Conservation (phyloP, 1,140 invertebrate genomes). For the Sinonovacula constricta region DNA sequence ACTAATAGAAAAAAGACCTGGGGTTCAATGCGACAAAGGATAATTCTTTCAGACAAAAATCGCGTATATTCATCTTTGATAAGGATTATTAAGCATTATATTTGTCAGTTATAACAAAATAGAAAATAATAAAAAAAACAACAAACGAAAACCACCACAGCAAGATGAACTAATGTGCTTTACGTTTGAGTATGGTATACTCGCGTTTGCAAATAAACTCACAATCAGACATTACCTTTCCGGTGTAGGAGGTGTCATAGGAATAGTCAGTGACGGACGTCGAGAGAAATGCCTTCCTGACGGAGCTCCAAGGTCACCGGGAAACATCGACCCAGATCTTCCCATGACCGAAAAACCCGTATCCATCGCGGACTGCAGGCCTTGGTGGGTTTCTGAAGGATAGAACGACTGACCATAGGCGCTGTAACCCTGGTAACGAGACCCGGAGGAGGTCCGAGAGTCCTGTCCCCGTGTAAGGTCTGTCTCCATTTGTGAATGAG, state of each 20-base stretch:
- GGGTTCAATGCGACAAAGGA: no score
- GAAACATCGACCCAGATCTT: constrained; percentile 26
- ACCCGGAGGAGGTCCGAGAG: constrained; percentile 24
- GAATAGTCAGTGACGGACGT: constrained; percentile 70
- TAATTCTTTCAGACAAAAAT: no score
- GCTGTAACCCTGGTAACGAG: constrained; percentile 49
- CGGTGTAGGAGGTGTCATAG: constrained; percentile 63
- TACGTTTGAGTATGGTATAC: no score
- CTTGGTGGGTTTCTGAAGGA: constrained; percentile 52
- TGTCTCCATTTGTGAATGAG: constrained; percentile 7
- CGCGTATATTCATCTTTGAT: no score
- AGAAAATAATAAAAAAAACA: no score
- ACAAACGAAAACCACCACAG: no score
- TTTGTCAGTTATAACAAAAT: no score
- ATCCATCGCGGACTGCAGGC: constrained; percentile 45
- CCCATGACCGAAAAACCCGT: constrained; percentile 45
- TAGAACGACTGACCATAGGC: constrained; percentile 64
- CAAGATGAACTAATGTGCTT: no score
- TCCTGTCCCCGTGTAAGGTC: constrained; percentile 24
- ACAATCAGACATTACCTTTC: constrained; percentile 70
- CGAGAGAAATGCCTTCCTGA: constrained; percentile 62
- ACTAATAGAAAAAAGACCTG: no score
- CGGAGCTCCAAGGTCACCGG: constrained; percentile 51
- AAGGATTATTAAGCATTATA: no score
- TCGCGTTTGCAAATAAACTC: no score